Base-by-base conservation (phyloP, 2,113 vertebrate genomes). In the Microtus pennsylvanicus region DNA sequence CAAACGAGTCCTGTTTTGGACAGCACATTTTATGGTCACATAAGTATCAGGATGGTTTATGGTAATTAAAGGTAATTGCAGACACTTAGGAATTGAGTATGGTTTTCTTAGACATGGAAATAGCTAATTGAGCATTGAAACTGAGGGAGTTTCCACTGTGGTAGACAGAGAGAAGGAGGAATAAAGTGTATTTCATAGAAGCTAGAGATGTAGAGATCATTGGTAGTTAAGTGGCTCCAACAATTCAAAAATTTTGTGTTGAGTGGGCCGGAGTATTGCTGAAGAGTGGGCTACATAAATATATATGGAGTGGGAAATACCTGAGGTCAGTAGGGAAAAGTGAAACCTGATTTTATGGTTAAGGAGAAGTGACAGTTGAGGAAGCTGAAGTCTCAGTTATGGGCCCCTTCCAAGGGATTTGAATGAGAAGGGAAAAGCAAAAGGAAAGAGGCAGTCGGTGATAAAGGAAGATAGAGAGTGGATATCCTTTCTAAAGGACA, bases 351-450 rank as follows among this genome's bases (percentile, higher is more conserved):
- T 58, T 93, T 81, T 89, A 93, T 77, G 70, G 63, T n/a, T 80
- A 75, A 81, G n/a, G 33, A 77, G 45, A 65, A 89, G 55, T 58
- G 30, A 67, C 74, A 63, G 7, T 70, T n/a, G 86, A 94, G 12
- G 63, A 97, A 50, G 35, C n/a, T 69, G 21, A 76, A 22, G 21
- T 91, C 38, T 90, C 70, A 91, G 85, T n/a, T 88, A 45, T 5
- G 80, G n/a, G 16, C 0, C n/a, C 10, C 19, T 42, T 94, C 77
- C 11, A 87, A 90, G 33, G 55, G 89, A 78, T 75, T 69, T 89
- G 75, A 45, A 19, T 14, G 0, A 69, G 55, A 88, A 76, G 47
- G 58, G 19, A 75, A 69, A 75, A 89, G 38, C 72, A 10, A 28
- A 52, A 42, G 17, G 72, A 55, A 75, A 28, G 9, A 45, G 10